Evolutionary conservation across 2,113 vertebrate species (phyloP).

Genomic region (Tragelaphus imberbis): DNA sequence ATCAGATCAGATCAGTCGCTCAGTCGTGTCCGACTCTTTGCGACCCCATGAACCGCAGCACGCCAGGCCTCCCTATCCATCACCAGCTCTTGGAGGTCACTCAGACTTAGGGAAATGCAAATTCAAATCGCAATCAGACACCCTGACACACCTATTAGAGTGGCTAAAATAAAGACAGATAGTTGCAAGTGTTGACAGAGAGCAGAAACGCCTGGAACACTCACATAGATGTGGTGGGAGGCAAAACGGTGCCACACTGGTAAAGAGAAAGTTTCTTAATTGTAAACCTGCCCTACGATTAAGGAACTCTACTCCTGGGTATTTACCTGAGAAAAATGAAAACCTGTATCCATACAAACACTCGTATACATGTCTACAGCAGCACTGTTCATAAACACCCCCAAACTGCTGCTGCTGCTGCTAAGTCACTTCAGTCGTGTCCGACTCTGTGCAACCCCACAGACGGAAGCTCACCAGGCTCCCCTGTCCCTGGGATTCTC

Average conservation of each 20-base stretch:
- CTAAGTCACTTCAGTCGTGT: too few relatives aligned
- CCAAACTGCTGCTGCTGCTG: not conserved
- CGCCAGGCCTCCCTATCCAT: too few relatives aligned
- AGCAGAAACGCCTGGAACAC: accelerated
- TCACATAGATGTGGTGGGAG: not conserved
- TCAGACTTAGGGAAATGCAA: not conserved
- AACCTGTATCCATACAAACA: not conserved
- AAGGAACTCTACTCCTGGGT: not conserved
- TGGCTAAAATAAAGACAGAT: not conserved
- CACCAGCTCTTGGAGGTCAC: too few relatives aligned
- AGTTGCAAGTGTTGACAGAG: not conserved
- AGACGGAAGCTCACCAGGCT: too few relatives aligned
- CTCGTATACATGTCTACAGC: not conserved
- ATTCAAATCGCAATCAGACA: not conserved
- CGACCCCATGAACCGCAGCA: too few relatives aligned
- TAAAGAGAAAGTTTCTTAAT: not conserved
- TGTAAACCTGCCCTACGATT: too few relatives aligned
- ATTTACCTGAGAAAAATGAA: not conserved
- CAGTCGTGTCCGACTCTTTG: too few relatives aligned
- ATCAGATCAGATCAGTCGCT: too few relatives aligned
- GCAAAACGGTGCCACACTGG: not conserved
- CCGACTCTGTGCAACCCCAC: too few relatives aligned
- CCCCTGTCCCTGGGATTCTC: too few relatives aligned
- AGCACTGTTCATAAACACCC: not conserved
- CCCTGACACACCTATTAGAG: not conserved